A percentile compares a stretch with the other conserved stretches of the same genome.
Evolutionary conservation across 2,888 invertebrate species (phyloP).

Genomic region (Dicyrtomina minuta): DNA sequence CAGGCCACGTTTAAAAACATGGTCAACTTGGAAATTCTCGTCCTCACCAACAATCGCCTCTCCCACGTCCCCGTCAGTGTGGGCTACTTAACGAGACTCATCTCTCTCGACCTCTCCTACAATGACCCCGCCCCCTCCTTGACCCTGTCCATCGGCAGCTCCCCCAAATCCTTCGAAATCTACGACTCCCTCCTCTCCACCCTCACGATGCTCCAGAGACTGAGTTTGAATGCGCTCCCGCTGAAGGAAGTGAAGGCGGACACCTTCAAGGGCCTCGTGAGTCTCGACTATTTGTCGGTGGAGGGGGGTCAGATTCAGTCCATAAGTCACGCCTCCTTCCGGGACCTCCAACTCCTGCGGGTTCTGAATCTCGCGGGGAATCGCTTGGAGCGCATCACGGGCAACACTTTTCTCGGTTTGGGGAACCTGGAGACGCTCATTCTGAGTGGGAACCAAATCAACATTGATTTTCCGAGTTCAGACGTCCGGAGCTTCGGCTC

Average conservation of each 20-base stretch:
- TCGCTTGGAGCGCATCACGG: constrained; percentile 19
- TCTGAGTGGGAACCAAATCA: constrained; percentile 23
- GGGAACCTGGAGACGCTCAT: constrained; percentile 27
- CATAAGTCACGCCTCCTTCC: constrained; percentile 43
- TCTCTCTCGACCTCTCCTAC: not conserved
- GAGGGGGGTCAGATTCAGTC: constrained; percentile 20
- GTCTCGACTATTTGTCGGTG: constrained; percentile 18
- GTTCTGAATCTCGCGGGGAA: constrained; percentile 32
- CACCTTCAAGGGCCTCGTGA: constrained; percentile 30
- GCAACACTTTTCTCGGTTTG: constrained; percentile 41
- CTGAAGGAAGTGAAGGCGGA: constrained; percentile 18
- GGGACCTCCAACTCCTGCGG: constrained; percentile 24
- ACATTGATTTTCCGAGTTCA: constrained; percentile 15
- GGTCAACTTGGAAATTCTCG: constrained; percentile 26
- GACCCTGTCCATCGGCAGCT: not conserved
- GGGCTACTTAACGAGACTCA: constrained; percentile 19
- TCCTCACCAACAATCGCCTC: constrained; percentile 34
- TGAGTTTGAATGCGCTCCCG: constrained; percentile 21
- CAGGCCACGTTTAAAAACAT: constrained; percentile 34
- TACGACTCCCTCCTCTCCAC: constrained; percentile 23
- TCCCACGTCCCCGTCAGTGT: constrained; percentile 27
- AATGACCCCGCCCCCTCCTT: constrained; percentile 10
- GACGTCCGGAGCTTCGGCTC: not conserved
- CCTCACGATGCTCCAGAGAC: constrained; percentile 14
- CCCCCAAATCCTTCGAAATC: not conserved